phyloP scores from a whole-genome alignment of 2,113 vertebrate genomes.

The Columbina picui region DNA sequence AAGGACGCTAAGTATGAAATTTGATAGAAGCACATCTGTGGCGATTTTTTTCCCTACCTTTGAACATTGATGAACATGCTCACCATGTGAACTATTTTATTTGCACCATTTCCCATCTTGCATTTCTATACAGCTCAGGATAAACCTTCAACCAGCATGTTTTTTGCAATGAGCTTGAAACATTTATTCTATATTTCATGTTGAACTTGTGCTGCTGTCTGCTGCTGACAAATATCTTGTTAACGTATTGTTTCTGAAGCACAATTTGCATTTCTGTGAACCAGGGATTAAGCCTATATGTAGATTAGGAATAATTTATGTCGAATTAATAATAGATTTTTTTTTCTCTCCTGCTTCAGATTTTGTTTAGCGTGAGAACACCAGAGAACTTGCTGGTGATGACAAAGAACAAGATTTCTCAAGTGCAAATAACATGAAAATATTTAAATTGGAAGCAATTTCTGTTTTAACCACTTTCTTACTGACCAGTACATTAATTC shows the following conservation, averaged over 20 bases:
- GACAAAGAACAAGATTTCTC: constrained; percentile 51
- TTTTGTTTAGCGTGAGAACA: constrained; percentile 65
- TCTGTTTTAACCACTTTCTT: constrained; percentile 30
- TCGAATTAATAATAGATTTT: constrained; percentile 75
- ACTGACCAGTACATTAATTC: neutral
- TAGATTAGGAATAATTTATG: constrained; percentile 83
- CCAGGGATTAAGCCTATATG: constrained; percentile 69
- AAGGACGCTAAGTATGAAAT: neutral
- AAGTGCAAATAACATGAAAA: constrained; percentile 40
- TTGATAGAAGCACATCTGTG: neutral
- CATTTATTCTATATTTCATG: constrained; percentile 72
- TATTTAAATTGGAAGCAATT: neutral
- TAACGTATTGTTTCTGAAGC: constrained; percentile 77
- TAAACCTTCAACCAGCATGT: constrained; percentile 48
- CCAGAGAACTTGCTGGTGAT: constrained; percentile 19
- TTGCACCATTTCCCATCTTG: neutral
- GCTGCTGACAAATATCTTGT: constrained; percentile 73
- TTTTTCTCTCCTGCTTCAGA: constrained; percentile 21
- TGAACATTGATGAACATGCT: neutral
- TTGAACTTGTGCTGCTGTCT: constrained; percentile 55
- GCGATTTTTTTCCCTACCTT: neutral
- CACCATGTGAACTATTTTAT: neutral
- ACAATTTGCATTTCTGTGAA: constrained; percentile 76
- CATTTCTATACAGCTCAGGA: constrained; percentile 2
- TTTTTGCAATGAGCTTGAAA: constrained; percentile 56